Percentiles rank a stretch among this genome's conserved stretches.
Conservation (phyloP, 2,113 vertebrate genomes). For the Rhinopomastus cyanomelas region DNA sequence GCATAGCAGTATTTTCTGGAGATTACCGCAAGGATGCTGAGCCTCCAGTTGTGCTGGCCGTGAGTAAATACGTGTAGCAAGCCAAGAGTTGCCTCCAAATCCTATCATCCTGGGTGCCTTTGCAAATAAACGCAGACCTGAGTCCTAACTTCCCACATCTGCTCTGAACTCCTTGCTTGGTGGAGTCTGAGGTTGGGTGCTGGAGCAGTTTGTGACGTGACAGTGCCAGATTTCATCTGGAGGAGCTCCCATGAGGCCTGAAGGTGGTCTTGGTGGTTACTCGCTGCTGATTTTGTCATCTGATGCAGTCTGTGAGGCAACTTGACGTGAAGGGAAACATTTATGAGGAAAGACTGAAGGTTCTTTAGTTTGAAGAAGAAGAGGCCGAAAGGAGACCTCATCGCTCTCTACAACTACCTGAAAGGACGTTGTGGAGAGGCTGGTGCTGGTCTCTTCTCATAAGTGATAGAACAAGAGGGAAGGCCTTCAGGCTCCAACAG, state of each 20-base stretch:
- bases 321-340: accelerated
- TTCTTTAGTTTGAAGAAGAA: too few relatives aligned
- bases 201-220: background rate
- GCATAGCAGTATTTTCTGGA: background rate
- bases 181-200: background rate
- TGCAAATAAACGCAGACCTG: background rate
- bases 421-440: too few relatives aligned
- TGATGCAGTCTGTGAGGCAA: accelerated
- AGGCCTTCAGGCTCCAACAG: too few relatives aligned
- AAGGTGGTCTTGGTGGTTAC: background rate
- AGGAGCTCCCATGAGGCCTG: background rate
- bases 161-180: background rate
- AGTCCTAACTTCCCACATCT: background rate
- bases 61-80: background rate
- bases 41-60: background rate
- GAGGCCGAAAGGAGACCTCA: too few relatives aligned
- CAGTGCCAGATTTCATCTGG: background rate
- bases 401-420: too few relatives aligned
- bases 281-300: background rate
- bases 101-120: background rate
- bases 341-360: too few relatives aligned
- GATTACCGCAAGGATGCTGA: background rate
- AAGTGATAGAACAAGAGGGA: too few relatives aligned
- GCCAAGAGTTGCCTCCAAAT: background rate
- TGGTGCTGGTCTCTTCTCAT: too few relatives aligned